Evolutionary conservation across 2,888 invertebrate genomes (phyloP).

Genomic region (Habroteleia sp.): DNA sequence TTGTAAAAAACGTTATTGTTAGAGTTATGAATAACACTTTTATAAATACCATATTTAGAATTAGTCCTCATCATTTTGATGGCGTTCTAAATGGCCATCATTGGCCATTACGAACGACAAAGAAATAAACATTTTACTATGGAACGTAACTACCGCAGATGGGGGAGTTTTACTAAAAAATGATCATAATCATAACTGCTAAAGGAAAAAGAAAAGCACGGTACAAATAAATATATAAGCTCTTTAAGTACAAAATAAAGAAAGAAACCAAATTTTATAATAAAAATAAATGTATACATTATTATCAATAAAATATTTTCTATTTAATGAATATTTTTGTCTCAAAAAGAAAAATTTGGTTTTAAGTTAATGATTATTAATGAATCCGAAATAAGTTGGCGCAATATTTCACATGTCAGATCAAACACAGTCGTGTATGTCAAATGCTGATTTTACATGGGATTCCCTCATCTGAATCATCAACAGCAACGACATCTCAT

Average conservation of each 20-base stretch:
- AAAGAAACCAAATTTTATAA: no score
- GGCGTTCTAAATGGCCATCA: no score
- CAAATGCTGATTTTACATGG: constrained; percentile 2
- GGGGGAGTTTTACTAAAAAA: background rate
- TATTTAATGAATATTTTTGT: no score
- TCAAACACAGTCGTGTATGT: constrained; percentile 5
- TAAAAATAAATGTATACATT: no score
- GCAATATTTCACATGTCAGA: constrained; percentile 23
- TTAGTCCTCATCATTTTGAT: constrained; percentile 4
- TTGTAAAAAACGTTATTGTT: no score
- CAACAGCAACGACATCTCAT: constrained; percentile 9
- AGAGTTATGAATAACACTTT: no score
- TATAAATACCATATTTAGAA: no score
- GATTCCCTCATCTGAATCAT: constrained; percentile 26
- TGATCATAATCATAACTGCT: no score
- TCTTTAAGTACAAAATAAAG: no score
- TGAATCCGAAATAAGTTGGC: constrained; percentile 10
- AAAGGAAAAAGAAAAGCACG: no score
- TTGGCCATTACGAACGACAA: background rate
- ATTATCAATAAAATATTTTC: no score
- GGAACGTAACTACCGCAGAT: background rate
- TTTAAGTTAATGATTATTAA: constrained; percentile 29
- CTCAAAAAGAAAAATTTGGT: constrained; percentile 4
- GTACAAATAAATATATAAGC: no score
- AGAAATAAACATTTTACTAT: constrained; percentile 6